A percentile compares a stretch with the other conserved stretches of the same genome.
Conservation (phyloP, 2,888 invertebrate genomes). For the Tenthredo amoena region DNA sequence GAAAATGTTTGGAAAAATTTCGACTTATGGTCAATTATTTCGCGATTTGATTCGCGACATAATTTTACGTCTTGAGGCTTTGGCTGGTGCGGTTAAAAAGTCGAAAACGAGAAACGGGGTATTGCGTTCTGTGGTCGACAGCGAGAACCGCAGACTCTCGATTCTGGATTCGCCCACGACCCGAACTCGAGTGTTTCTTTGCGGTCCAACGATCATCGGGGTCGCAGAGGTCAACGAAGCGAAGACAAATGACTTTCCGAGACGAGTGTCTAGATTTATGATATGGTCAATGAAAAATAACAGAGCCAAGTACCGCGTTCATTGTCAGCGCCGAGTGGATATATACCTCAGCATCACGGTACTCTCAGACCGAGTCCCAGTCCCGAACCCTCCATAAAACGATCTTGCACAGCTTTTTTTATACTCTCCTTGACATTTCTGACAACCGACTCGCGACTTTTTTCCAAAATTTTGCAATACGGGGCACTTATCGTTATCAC, state of each 20-base stretch:
- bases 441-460: neutral
- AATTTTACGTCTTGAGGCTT: neutral
- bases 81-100: neutral
- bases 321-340: slow-evolving; percentile 3
- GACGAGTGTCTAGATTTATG: slow-evolving; percentile 48
- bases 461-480: neutral
- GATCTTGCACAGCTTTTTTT: neutral
- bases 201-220: slow-evolving; percentile 38
- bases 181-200: slow-evolving; percentile 49
- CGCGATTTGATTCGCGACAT: neutral
- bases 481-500: neutral
- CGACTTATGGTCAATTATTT: neutral
- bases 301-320: slow-evolving; percentile 28
- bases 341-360: neutral
- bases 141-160: neutral
- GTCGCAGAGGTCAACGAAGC: slow-evolving; percentile 42
- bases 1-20: neutral
- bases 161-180: slow-evolving; percentile 23
- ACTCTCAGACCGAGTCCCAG: neutral
- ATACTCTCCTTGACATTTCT: neutral
- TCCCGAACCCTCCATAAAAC: slow-evolving; percentile 16
- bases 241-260: slow-evolving; percentile 47
- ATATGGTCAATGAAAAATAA: slow-evolving; percentile 47
- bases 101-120: neutral
- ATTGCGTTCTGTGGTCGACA: neutral